Evolutionary conservation across 1,140 invertebrate species (phyloP).

Genomic region (Laupala kohalensis): DNA sequence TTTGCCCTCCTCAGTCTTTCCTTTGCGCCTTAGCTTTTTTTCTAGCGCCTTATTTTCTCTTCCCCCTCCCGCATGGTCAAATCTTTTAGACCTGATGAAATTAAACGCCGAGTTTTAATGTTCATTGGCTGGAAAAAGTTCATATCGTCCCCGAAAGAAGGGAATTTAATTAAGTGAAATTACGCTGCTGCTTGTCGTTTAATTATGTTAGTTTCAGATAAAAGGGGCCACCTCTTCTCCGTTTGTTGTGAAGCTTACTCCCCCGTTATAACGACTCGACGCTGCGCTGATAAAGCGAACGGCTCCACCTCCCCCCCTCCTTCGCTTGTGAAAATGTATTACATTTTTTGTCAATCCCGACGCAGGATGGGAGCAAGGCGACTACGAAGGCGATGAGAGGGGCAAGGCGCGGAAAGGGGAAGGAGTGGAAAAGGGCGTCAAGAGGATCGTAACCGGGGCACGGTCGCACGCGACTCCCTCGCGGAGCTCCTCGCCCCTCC

Average conservation of each 20-base stretch:
- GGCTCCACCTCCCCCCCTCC: slow-evolving; percentile 6
- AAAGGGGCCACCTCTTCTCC: slow-evolving; percentile 17
- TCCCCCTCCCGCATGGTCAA: slow-evolving; percentile 31
- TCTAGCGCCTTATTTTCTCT: slow-evolving; percentile 8
- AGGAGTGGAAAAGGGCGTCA: not conserved
- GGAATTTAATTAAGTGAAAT: slow-evolving; percentile 40
- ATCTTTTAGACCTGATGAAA: slow-evolving; percentile 34
- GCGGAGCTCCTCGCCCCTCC: not conserved
- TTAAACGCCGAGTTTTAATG: slow-evolving; percentile 35
- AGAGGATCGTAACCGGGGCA: not conserved
- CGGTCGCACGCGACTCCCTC: not conserved
- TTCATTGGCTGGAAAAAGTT: slow-evolving; percentile 33
- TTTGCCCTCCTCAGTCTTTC: not conserved
- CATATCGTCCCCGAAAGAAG: slow-evolving; percentile 30
- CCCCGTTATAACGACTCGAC: slow-evolving; percentile 7
- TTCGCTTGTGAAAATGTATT: slow-evolving; percentile 12
- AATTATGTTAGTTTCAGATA: slow-evolving; percentile 36
- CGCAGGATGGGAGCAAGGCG: not conserved
- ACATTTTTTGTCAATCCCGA: slow-evolving; percentile 15
- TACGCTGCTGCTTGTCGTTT: slow-evolving; percentile 38
- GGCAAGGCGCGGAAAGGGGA: not conserved
- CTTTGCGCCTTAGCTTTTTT: not conserved
- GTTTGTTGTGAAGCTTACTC: slow-evolving; percentile 13
- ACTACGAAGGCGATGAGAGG: not conserved
- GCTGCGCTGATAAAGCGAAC: slow-evolving; percentile 16